Evolutionary conservation across 1,140 invertebrate species (phyloP), one percentile per base, ranked within the genome.

Genomic region (Drosophila persimilis): DNA sequence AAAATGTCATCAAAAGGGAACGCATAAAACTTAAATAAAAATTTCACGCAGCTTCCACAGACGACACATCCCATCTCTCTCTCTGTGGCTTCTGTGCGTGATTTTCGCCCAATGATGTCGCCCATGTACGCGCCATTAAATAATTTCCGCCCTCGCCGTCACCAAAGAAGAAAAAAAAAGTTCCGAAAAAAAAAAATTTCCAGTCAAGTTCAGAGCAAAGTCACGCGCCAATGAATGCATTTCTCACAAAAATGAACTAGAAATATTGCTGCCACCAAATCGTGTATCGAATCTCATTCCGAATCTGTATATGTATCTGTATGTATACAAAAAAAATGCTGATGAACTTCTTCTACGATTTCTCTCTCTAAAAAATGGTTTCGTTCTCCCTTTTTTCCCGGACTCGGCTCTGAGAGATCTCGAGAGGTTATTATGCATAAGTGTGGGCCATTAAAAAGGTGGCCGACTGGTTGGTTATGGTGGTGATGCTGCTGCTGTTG

Each of bases 51-150:
- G 83, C 77, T 67, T 86, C 67, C 81, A 61, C 73, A 59, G 20
- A 55, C 29, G 54, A 58, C 60, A 77, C 75, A 65, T 39, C 35
- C 35, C 35, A 39, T 39, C 35, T 1, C 35, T 11, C 35, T 39
- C 35, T 39, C 60, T 51, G 55, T 57, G 35, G 52, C 59, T 63
- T 47, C 83, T 65, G 83, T 83, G 83, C 83, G 83, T 88, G 83
- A 88, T 88, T 88, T 88, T 83, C 83, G 83, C 79, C 65, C 52
- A 51, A 56, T 63, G 45, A 78, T 69, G 70, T 78, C 62, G 61
- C 60, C 66, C 79, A 88, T 88, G 83, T 88, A 83, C 83, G 83
- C 78, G 74, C 79, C 83, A 88, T 88, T 88, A 88, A 88, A 88
- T 88, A 88, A 88, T 88, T 88, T 88, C 83, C 83, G 83, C 79